These are phyloP conservation scores for Tragelaphus strepsiceros DNA, from an alignment of 2,113 vertebrate genomes.

Conservation along the genomic window DNA sequence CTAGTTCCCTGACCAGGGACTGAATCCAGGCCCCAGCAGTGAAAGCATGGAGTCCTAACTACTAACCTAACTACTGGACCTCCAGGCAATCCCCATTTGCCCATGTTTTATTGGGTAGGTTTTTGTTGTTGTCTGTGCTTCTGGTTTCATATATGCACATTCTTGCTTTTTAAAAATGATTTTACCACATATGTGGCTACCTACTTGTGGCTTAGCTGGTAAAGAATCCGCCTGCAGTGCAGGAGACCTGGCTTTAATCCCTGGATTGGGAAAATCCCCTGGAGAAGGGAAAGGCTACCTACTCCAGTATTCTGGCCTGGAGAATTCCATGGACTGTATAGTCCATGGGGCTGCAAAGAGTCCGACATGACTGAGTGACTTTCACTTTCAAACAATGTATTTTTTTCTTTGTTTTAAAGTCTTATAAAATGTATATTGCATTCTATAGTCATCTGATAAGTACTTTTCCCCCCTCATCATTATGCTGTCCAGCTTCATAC, in stretches of 20 bases:
- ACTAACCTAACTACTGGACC: neutral
- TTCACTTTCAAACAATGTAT: neutral
- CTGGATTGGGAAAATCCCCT: neutral
- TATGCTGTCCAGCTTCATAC: neutral
- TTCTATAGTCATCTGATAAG: neutral
- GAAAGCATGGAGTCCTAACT: neutral
- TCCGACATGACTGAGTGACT: rapidly evolving
- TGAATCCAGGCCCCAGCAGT: neutral
- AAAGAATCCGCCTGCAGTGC: neutral
- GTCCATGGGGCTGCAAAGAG: neutral
- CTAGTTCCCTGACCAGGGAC: neutral
- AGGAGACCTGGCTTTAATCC: neutral
- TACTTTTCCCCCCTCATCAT: neutral
- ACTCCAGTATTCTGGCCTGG: neutral
- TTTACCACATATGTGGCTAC: neutral
- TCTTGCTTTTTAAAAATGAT: neutral
- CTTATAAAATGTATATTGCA: neutral
- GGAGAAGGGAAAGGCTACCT: neutral
- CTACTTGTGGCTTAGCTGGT: neutral
- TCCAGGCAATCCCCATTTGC: neutral
- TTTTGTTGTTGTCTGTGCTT: neutral
- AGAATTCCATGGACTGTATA: neutral
- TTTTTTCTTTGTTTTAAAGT: neutral
- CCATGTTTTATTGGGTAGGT: neutral
- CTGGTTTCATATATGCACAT: neutral